Evolutionary conservation across 2,888 invertebrate genomes (phyloP).

Genomic region (Tillus elongatus): DNA sequence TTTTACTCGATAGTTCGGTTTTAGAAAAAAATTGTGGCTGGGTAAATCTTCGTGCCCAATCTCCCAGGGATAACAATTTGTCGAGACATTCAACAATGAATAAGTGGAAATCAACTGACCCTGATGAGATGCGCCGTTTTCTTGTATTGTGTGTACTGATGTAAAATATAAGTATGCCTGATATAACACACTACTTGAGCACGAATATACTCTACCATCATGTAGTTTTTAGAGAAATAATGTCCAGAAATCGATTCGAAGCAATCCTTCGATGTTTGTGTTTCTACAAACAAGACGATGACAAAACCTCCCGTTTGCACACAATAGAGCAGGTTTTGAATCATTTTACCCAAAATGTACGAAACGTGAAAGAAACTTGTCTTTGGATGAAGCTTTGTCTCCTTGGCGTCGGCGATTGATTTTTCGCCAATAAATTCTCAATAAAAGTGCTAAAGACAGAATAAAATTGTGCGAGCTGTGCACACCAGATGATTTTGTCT

Average conservation of each 20-base stretch:
- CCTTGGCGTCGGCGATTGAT: conserved; percentile 10
- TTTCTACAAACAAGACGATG: conserved; percentile 12
- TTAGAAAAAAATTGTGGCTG: not conserved
- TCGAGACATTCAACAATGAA: not conserved
- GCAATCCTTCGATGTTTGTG: conserved; percentile 13
- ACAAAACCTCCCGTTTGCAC: conserved; percentile 12
- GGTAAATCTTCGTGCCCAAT: not conserved
- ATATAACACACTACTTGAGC: not conserved
- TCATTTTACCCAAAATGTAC: conserved; percentile 12
- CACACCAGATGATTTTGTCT: conserved; percentile 16
- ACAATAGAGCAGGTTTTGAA: conserved; percentile 13
- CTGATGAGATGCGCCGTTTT: not conserved
- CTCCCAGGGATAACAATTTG: not conserved
- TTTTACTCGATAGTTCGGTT: not conserved
- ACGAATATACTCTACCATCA: not conserved
- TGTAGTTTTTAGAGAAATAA: not conserved
- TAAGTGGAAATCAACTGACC: conserved; percentile 2
- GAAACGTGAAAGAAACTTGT: conserved; percentile 8
- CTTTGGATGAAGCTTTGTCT: conserved; percentile 9
- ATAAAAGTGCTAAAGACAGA: conserved; percentile 9
- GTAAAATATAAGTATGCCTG: conserved; percentile 1
- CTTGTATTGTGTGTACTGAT: not conserved
- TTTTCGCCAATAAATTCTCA: conserved; percentile 18
- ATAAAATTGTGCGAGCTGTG: conserved; percentile 15
- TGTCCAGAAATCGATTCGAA: conserved; percentile 10